These are phyloP conservation scores for Eristalis tenax DNA, from an alignment of 2,888 invertebrate species.

Conservation along the genomic window DNA sequence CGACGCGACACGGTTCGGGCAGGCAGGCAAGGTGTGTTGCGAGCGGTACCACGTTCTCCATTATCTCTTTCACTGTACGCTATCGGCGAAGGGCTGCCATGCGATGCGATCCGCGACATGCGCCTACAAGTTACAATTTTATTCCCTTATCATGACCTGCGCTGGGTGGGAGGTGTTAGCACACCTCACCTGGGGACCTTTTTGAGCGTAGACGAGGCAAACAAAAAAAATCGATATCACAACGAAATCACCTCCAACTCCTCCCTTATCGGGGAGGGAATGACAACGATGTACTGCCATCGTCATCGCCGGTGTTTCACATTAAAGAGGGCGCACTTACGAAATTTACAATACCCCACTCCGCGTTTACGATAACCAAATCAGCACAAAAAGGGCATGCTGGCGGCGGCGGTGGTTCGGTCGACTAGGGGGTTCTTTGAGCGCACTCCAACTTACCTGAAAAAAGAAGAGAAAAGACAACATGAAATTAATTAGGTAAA, in stretches of 20 bases:
- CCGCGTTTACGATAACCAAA: constrained; percentile 35
- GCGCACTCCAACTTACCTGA: constrained; percentile 44
- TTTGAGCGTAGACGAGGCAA: constrained; percentile 4
- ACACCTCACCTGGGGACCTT: constrained; percentile 6
- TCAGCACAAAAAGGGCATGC: constrained; percentile 23
- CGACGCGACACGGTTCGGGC: background rate
- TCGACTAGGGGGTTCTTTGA: background rate
- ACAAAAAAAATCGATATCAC: background rate
- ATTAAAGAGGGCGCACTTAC: constrained; percentile 31
- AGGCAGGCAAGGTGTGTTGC: constrained; percentile 5
- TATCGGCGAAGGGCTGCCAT: background rate
- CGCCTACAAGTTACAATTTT: constrained; percentile 9
- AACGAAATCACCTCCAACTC: constrained; percentile 10
- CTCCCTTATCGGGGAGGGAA: background rate
- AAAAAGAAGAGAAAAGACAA: constrained; percentile 31
- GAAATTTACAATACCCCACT: constrained; percentile 31
- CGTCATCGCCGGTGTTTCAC: background rate
- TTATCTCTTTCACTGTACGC: background rate
- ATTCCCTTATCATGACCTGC: constrained; percentile 2
- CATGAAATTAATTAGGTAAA: constrained; percentile 56
- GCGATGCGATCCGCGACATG: background rate
- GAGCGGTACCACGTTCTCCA: background rate
- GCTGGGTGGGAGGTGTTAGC: background rate
- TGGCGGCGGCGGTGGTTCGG: background rate
- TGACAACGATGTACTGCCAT: background rate